phyloP scores from a whole-genome alignment of 2,888 invertebrate genomes.

The Platypus cylindrus region DNA sequence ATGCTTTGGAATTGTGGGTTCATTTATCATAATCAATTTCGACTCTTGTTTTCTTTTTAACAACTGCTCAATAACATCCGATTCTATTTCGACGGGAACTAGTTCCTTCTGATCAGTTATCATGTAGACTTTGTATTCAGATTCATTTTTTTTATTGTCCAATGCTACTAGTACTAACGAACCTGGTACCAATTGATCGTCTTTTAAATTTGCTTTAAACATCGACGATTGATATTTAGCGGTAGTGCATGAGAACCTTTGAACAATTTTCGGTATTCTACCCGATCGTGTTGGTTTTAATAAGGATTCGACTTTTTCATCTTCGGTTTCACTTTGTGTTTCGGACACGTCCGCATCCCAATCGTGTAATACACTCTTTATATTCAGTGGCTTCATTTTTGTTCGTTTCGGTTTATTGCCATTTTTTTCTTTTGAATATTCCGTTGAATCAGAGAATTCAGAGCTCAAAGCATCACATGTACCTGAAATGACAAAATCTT shows the following conservation, averaged over 20 bases:
- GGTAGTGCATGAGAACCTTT: conserved; percentile 9
- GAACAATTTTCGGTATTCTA: conserved; percentile 31
- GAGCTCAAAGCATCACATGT: no score
- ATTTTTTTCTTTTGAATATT: no score
- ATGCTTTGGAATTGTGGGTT: no score
- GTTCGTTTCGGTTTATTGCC: no score
- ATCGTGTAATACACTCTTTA: conserved; percentile 20
- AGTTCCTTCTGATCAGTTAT: conserved; percentile 33
- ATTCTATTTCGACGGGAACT: conserved; percentile 29
- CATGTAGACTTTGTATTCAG: conserved; percentile 39
- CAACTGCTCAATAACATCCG: conserved; percentile 27
- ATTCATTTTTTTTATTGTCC: conserved; percentile 33
- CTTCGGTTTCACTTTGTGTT: conserved; percentile 19
- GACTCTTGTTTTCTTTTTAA: conserved; percentile 3
- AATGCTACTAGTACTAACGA: conserved; percentile 39
- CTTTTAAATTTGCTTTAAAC: conserved; percentile 13
- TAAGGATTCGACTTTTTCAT: conserved; percentile 20
- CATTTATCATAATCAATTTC: no score
- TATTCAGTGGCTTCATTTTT: conserved; percentile 16
- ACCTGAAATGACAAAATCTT: no score
- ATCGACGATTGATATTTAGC: conserved; percentile 3
- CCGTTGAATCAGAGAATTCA: no score
- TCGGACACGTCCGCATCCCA: conserved; percentile 23
- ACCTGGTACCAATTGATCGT: conserved; percentile 34
- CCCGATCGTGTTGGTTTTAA: conserved; percentile 36